These are phyloP conservation scores for Erethizon dorsatum DNA, from an alignment of 2,797 vertebrate genomes.

Conservation along the genomic window DNA sequence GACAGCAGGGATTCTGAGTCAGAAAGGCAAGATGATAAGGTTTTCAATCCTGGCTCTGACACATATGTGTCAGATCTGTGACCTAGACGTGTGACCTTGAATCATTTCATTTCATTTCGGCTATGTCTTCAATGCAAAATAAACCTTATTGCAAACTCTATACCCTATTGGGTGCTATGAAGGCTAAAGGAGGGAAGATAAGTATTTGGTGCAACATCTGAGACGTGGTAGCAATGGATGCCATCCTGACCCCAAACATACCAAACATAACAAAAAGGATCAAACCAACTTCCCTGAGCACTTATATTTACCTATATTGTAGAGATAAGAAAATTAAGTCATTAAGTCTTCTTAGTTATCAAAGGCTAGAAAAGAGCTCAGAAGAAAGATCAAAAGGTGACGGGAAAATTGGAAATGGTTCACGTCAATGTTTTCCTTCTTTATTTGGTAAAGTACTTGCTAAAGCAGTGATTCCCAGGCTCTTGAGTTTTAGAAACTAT, in stretches of 20 bases:
- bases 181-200: neutral
- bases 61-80: neutral
- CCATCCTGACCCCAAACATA: neutral
- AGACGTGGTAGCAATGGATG: neutral
- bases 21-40: neutral
- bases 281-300: neutral
- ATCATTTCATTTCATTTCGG: too few relatives aligned
- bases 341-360: neutral
- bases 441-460: slow-evolving; percentile 12
- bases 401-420: neutral
- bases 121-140: too few relatives aligned
- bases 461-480: slow-evolving; percentile 17
- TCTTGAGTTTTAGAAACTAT: slow-evolving; percentile 38
- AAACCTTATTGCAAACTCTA: too few relatives aligned
- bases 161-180: neutral
- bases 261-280: too few relatives aligned
- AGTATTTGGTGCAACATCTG: neutral
- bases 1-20: slow-evolving; percentile 26
- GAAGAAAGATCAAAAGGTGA: neutral
- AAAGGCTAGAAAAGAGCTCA: slow-evolving; percentile 26
- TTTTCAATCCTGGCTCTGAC: slow-evolving; percentile 44
- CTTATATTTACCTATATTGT: neutral
- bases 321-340: neutral
- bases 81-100: neutral
- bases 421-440: neutral